A percentile compares a stretch with the other conserved stretches of the same genome.
These are phyloP conservation scores for Tenthredo livida DNA, from an alignment of 2,888 invertebrate genomes.

Conservation along the genomic window DNA sequence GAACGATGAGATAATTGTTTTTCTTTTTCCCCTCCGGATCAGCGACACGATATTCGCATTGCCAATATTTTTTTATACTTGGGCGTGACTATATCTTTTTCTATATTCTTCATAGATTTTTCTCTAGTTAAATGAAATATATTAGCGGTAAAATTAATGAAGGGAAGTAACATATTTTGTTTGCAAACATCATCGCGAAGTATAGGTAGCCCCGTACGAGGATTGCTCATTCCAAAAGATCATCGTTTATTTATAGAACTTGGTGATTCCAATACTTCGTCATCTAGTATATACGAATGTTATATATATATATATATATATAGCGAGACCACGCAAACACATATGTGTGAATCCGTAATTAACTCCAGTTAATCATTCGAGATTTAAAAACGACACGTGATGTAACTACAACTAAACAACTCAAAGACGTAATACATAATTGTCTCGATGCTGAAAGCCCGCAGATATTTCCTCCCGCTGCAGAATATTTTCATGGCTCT, in stretches of 20 bases:
- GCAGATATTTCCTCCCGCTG: background rate
- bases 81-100: background rate
- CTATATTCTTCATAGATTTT: background rate
- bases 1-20: no score
- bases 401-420: background rate
- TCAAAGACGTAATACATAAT: no score
- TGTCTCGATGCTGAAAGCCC: background rate
- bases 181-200: constrained; percentile 27
- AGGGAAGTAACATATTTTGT: constrained; percentile 4
- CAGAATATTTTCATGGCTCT: background rate
- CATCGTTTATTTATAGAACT: constrained; percentile 49
- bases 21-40: no score
- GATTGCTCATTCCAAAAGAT: constrained; percentile 20
- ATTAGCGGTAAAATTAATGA: background rate
- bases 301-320: background rate
- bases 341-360: background rate
- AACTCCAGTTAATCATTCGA: background rate
- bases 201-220: background rate
- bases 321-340: background rate
- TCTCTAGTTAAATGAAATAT: background rate
- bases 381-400: background rate
- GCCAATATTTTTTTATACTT: background rate
- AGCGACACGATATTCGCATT: no score
- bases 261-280: background rate
- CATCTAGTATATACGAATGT: background rate